These are phyloP conservation scores for Nysson spinosus DNA, from an alignment of 2,888 invertebrate species.

Conservation along the genomic window DNA sequence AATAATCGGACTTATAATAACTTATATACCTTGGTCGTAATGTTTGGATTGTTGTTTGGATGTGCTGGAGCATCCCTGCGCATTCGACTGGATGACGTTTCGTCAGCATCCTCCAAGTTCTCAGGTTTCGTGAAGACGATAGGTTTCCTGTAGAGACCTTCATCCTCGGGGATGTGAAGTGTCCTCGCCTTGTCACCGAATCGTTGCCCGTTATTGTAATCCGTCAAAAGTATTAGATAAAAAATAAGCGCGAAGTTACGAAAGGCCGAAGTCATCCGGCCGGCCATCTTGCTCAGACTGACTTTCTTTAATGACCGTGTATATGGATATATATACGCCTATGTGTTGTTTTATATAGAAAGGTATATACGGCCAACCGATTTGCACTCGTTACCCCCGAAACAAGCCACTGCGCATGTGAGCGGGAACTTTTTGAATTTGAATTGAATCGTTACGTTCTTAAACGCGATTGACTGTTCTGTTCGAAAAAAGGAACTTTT, in stretches of 20 bases:
- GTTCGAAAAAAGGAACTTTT: too few relatives aligned
- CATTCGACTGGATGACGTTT: slow-evolving; percentile 64
- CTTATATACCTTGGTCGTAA: slow-evolving; percentile 68
- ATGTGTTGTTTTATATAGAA: background rate
- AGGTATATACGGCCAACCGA: too few relatives aligned
- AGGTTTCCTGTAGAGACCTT: slow-evolving; percentile 42
- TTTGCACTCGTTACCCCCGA: too few relatives aligned
- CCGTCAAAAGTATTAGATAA: slow-evolving; percentile 62
- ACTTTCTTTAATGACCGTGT: slow-evolving; percentile 49
- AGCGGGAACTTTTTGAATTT: too few relatives aligned
- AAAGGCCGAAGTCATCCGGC: slow-evolving; percentile 68
- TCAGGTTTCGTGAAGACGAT: slow-evolving; percentile 58
- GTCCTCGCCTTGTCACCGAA: slow-evolving; percentile 62
- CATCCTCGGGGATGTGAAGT: slow-evolving; percentile 57
- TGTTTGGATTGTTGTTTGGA: slow-evolving; percentile 66
- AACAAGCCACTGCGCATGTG: too few relatives aligned
- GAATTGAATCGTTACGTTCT: too few relatives aligned
- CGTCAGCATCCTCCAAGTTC: slow-evolving; percentile 43
- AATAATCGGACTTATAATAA: too few relatives aligned
- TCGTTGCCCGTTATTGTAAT: slow-evolving; percentile 62
- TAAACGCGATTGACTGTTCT: too few relatives aligned
- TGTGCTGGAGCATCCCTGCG: slow-evolving; percentile 59
- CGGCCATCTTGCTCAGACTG: slow-evolving; percentile 76
- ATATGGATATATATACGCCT: slow-evolving; percentile 18
- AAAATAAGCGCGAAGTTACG: slow-evolving; percentile 65